Percentiles rank a stretch among this genome's conserved stretches.
Conservation (phyloP, 2,797 vertebrate species). For the Tiaroga cobitis region DNA sequence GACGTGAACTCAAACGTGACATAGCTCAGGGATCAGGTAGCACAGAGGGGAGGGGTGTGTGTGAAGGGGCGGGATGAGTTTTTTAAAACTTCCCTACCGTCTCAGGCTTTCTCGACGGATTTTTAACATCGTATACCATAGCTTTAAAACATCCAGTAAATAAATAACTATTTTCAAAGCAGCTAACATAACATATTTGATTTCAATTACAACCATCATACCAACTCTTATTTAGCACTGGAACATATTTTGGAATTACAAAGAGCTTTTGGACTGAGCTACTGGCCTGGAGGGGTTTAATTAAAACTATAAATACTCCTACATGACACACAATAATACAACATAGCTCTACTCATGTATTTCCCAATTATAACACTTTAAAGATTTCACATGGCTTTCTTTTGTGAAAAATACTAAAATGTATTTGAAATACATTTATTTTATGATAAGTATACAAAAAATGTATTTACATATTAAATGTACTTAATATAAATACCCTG, state of each 20-base stretch:
- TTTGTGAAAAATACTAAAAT: no score
- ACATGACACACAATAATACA: conserved; percentile 60
- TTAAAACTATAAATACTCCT: conserved; percentile 69
- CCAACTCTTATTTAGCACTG: neutral
- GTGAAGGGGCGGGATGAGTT: no score
- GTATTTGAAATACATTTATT: no score
- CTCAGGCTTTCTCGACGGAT: no score
- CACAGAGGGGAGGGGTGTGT: no score
- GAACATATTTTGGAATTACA: conserved; percentile 50
- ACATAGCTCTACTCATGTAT: conserved; percentile 20
- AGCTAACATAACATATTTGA: neutral
- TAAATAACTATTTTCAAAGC: neutral
- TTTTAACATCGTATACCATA: no score
- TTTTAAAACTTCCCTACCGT: no score
- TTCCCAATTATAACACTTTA: conserved; percentile 30
- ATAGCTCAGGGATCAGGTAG: no score
- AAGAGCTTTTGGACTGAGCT: conserved; percentile 58
- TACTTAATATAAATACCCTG: no score
- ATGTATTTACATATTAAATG: no score
- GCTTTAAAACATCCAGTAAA: neutral
- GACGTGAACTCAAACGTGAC: no score
- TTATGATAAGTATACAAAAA: no score
- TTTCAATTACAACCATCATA: conserved; percentile 6
- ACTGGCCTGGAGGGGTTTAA: conserved; percentile 64
- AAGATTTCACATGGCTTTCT: conserved; percentile 19